Conservation (phyloP, 1,140 invertebrate genomes). For the Ceratina australensis region DNA sequence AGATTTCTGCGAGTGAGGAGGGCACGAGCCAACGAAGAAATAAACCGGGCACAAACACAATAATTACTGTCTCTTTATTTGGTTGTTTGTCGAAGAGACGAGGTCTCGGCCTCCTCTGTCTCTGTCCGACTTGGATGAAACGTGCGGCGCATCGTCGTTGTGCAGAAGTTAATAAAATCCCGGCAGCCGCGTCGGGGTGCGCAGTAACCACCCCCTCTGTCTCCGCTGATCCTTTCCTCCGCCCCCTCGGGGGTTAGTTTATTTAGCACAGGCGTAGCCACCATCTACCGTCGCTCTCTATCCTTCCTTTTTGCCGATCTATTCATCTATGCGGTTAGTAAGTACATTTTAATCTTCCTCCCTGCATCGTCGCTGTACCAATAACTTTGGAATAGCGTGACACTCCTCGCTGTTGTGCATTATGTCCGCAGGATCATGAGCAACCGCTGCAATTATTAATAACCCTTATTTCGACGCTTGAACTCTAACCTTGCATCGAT, state of each 20-base stretch:
- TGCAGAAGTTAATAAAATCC: slow-evolving; percentile 80
- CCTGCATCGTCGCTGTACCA: slow-evolving; percentile 17
- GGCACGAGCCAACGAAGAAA: slow-evolving; percentile 65
- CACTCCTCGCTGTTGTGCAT: not conserved
- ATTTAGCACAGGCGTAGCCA: slow-evolving; percentile 77
- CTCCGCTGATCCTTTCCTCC: slow-evolving; percentile 27
- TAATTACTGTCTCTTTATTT: slow-evolving; percentile 79
- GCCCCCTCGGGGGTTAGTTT: slow-evolving; percentile 71
- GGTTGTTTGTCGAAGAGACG: slow-evolving; percentile 73
- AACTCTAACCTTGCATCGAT: too few relatives aligned
- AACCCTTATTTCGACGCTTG: too few relatives aligned
- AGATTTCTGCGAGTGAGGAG: slow-evolving; percentile 39
- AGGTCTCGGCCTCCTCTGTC: slow-evolving; percentile 58
- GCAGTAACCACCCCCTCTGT: slow-evolving; percentile 56
- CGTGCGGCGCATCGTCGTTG: slow-evolving; percentile 66
- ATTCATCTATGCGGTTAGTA: slow-evolving; percentile 41
- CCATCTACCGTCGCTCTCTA: slow-evolving; percentile 52
- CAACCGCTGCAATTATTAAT: too few relatives aligned
- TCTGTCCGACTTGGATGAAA: slow-evolving; percentile 55
- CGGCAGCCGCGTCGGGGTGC: slow-evolving; percentile 67
- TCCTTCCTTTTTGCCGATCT: slow-evolving; percentile 54
- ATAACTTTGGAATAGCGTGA: not conserved
- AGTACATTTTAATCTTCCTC: slow-evolving; percentile 37
- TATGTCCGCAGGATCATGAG: not conserved
- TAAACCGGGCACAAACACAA: slow-evolving; percentile 75